These are phyloP conservation scores for Petrolisthes cinctipes DNA, from an alignment of 2,888 invertebrate genomes.

Conservation along the genomic window DNA sequence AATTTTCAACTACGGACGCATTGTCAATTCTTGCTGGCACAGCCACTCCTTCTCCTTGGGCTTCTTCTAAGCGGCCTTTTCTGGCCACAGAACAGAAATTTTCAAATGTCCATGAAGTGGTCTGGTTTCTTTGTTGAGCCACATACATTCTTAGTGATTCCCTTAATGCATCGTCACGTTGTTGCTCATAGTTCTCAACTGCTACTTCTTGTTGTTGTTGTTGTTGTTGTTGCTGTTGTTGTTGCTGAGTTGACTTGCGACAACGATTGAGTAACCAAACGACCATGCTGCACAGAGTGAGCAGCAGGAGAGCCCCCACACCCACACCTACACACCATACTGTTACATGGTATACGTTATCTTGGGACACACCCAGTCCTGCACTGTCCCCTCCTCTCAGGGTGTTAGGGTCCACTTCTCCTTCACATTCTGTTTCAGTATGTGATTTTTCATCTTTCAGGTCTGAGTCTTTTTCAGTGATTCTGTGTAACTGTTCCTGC, in stretches of 20 bases:
- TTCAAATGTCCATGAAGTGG: constrained; percentile 52
- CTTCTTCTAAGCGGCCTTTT: constrained; percentile 17
- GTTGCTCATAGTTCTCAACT: constrained; percentile 1
- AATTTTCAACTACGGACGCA: constrained; percentile 49
- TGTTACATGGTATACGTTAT: constrained; percentile 24
- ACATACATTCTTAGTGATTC: constrained; percentile 30
- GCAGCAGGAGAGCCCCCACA: constrained; percentile 39
- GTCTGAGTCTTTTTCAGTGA: neutral
- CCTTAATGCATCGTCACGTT: neutral
- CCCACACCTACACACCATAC: constrained; percentile 53
- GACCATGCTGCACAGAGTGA: constrained; percentile 48
- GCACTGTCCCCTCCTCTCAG: neutral
- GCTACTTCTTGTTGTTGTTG: constrained; percentile 14
- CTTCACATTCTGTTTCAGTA: neutral
- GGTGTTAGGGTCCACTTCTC: neutral
- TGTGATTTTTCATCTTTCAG: neutral
- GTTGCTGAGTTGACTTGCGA: constrained; percentile 23
- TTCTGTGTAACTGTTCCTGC: too few relatives aligned
- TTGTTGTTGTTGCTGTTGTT: constrained; percentile 15
- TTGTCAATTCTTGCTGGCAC: constrained; percentile 43
- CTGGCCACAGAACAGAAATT: constrained; percentile 30
- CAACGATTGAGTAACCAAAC: constrained; percentile 40
- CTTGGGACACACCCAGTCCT: neutral
- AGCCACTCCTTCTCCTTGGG: constrained; percentile 10
- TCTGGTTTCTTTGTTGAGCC: constrained; percentile 38